phyloP scores from a whole-genome alignment of 2,797 vertebrate genomes.

The Clarias pachynema region DNA sequence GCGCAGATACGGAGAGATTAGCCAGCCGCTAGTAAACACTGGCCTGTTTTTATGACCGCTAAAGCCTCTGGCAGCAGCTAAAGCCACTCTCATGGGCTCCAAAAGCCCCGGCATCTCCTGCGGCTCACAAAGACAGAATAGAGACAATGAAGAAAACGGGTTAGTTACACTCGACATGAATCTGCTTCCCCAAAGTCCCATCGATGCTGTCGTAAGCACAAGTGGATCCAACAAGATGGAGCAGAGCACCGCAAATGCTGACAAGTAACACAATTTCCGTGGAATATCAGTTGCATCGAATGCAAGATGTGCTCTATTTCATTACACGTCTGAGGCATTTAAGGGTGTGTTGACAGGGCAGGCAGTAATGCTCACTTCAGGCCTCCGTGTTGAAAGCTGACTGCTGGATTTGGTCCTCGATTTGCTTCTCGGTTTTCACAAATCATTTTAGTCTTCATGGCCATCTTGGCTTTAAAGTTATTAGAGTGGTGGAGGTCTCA shows the following conservation, averaged over 20 bases:
- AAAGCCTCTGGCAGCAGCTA: slow-evolving; percentile 59
- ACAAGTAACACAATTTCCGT: slow-evolving; percentile 48
- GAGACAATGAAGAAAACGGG: slow-evolving; percentile 48
- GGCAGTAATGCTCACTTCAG: slow-evolving; percentile 35
- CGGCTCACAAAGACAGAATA: slow-evolving; percentile 46
- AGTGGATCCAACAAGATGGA: slow-evolving; percentile 44
- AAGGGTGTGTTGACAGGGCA: slow-evolving; percentile 25
- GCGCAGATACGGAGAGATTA: slow-evolving; percentile 60
- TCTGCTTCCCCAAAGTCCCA: slow-evolving; percentile 50
- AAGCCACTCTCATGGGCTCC: slow-evolving; percentile 54
- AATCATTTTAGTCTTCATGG: slow-evolving; percentile 42
- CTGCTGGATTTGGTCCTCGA: slow-evolving; percentile 26
- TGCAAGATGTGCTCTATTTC: slow-evolving; percentile 45
- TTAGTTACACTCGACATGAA: slow-evolving; percentile 50
- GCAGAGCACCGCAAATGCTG: slow-evolving; percentile 36
- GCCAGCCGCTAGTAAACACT: slow-evolving; percentile 52
- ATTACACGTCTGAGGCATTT: slow-evolving; percentile 39
- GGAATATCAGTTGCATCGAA: slow-evolving; percentile 48
- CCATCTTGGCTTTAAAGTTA: slow-evolving; percentile 48
- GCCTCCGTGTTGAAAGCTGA: slow-evolving; percentile 11
- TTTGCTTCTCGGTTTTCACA: slow-evolving; percentile 46
- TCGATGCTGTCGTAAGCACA: slow-evolving; percentile 46
- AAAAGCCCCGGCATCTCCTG: slow-evolving; percentile 40
- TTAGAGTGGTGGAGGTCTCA: slow-evolving; percentile 43
- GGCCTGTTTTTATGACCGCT: slow-evolving; percentile 56